A percentile compares a stretch with the other conserved stretches of the same genome.
Conservation (phyloP, 2,797 vertebrate genomes). For the Emys orbicularis region DNA sequence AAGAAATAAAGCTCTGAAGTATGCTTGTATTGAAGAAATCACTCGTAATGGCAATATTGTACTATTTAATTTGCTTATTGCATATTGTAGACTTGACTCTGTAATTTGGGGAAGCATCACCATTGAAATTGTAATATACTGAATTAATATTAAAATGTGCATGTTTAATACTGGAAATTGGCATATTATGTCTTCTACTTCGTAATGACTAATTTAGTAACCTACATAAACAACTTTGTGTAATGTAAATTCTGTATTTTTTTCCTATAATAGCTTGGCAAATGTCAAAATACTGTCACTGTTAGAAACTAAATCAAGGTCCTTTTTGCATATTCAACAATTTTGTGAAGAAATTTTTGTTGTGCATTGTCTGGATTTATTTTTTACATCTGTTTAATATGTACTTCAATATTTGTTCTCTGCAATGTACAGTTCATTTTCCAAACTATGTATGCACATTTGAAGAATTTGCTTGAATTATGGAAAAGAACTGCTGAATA, state of each 20-base stretch:
- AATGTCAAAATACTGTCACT: not conserved
- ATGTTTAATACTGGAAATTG: not conserved
- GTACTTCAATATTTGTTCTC: not conserved
- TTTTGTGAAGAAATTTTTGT: not conserved
- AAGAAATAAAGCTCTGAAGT: not conserved
- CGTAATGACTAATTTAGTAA: not conserved
- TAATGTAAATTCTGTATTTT: not conserved
- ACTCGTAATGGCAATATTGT: not conserved
- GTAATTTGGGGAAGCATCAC: not conserved
- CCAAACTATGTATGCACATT: not conserved
- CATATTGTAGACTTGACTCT: not conserved
- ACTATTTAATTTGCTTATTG: not conserved
- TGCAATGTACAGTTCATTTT: not conserved
- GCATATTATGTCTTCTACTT: not conserved
- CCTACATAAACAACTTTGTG: not conserved
- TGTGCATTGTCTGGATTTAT: not conserved
- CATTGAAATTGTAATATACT: not conserved
- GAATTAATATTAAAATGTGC: not conserved
- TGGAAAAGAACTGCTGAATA: not conserved
- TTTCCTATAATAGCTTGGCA: not conserved
- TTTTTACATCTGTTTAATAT: constrained; percentile 31
- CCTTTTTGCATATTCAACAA: not conserved
- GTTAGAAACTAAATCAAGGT: not conserved
- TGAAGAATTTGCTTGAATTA: not conserved
- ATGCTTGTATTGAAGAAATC: not conserved